Conservation (phyloP, 2,888 invertebrate species). For the Orthosia incerta region DNA sequence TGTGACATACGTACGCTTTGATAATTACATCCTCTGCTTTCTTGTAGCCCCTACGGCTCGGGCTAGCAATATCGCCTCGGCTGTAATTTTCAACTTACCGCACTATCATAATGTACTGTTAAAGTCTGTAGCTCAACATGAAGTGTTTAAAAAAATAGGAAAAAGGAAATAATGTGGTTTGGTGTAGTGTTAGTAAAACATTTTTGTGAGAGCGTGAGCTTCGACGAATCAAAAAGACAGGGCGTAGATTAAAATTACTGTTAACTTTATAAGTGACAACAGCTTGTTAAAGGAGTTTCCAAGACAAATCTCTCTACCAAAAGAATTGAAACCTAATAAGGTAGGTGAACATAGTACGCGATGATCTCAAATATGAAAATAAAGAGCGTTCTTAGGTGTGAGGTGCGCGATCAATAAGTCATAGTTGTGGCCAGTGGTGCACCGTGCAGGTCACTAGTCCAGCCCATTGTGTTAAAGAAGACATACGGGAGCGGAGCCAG, state of each 20-base stretch:
- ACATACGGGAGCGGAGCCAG: not conserved
- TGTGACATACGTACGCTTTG: no score
- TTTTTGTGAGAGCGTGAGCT: no score
- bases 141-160: no score
- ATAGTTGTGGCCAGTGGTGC: not conserved
- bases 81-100: no score
- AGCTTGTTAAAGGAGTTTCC: not conserved
- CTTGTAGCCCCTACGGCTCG: no score
- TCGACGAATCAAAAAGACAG: not conserved
- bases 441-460: not conserved
- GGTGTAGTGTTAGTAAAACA: no score
- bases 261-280: not conserved
- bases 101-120: no score
- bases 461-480: slow-evolving; percentile 7
- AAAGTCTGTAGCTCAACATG: no score
- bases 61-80: no score
- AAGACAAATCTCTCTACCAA: not conserved
- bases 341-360: no score
- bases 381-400: not conserved
- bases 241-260: not conserved
- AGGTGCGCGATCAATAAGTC: not conserved
- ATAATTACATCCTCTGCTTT: no score
- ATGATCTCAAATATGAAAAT: slow-evolving; percentile 7
- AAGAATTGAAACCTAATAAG: not conserved
- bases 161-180: no score